Conservation (phyloP, 2,888 invertebrate genomes). For the Macrosoma leucophasiata region DNA sequence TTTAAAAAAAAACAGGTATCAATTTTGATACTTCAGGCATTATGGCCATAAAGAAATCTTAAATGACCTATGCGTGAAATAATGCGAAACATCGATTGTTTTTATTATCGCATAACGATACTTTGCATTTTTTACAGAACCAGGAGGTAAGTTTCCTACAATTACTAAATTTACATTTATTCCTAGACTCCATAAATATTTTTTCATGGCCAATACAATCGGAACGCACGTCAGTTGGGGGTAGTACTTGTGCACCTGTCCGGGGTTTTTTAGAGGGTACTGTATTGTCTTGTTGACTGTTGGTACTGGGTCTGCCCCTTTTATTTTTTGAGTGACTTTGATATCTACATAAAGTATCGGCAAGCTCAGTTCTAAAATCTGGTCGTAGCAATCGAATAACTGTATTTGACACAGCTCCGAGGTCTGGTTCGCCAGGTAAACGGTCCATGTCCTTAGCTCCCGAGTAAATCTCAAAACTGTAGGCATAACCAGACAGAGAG, state of each 20-base stretch:
- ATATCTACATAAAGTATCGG: conserved; percentile 30
- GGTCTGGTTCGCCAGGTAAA: conserved; percentile 25
- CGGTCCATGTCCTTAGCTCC: conserved; percentile 22
- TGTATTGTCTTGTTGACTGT: conserved; percentile 26
- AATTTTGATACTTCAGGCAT: neutral
- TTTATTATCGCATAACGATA: conserved; percentile 8
- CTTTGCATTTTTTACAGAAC: conserved; percentile 7
- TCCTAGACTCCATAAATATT: conserved; percentile 32
- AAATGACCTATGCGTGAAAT: conserved; percentile 1
- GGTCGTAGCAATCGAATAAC: conserved; percentile 22
- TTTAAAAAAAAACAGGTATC: neutral
- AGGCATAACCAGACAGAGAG: conserved; percentile 25
- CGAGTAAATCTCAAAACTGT: conserved; percentile 28
- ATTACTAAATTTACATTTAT: conserved; percentile 32
- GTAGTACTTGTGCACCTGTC: conserved; percentile 30
- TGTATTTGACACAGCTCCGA: conserved; percentile 22
- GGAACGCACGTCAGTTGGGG: conserved; percentile 31
- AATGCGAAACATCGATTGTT: conserved; percentile 11
- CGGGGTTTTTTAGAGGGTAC: conserved; percentile 30
- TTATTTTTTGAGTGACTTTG: conserved; percentile 30
- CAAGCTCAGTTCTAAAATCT: conserved; percentile 19
- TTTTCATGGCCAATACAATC: conserved; percentile 34
- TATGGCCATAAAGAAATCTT: conserved; percentile 1
- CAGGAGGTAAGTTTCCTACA: conserved; percentile 17
- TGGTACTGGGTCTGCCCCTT: conserved; percentile 32